Conservation (phyloP, 1,140 invertebrate genomes). For the Magallana gigas region DNA sequence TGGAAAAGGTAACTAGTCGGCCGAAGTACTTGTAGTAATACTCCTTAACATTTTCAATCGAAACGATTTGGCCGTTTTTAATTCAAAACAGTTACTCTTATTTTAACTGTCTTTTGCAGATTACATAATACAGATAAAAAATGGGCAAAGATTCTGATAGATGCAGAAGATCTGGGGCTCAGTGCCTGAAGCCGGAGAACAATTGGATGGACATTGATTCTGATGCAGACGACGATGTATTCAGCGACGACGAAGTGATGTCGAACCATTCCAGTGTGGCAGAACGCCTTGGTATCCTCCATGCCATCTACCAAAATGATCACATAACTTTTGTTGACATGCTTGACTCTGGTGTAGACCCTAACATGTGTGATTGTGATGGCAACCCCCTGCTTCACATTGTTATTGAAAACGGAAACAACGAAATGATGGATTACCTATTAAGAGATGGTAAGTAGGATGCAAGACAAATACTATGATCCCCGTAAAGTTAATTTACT, state of each 20-base stretch:
- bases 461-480: too few relatives aligned
- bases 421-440: slow-evolving; percentile 3
- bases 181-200: background rate
- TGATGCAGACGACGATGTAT: slow-evolving; percentile 6
- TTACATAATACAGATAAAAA: background rate
- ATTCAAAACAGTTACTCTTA: too few relatives aligned
- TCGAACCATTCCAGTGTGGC: slow-evolving; percentile 3
- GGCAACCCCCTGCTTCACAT: slow-evolving; percentile 11
- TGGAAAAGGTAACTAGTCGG: background rate
- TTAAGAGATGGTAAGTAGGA: slow-evolving; percentile 10
- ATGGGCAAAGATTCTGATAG: slow-evolving; percentile 19
- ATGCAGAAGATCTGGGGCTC: background rate
- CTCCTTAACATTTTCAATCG: background rate
- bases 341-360: slow-evolving; percentile 1
- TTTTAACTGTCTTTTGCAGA: background rate
- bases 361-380: slow-evolving; percentile 17
- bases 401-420: slow-evolving; percentile 8
- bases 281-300: background rate
- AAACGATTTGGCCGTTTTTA: too few relatives aligned
- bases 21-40: background rate
- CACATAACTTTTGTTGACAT: background rate
- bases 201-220: background rate
- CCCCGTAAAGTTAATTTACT: too few relatives aligned
- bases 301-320: slow-evolving; percentile 18
- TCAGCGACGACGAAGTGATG: slow-evolving; percentile 4